Evolutionary conservation across 2,113 vertebrate genomes (phyloP), one percentile per base, ranked within the genome.

Genomic region (Psittacus erithacus): DNA sequence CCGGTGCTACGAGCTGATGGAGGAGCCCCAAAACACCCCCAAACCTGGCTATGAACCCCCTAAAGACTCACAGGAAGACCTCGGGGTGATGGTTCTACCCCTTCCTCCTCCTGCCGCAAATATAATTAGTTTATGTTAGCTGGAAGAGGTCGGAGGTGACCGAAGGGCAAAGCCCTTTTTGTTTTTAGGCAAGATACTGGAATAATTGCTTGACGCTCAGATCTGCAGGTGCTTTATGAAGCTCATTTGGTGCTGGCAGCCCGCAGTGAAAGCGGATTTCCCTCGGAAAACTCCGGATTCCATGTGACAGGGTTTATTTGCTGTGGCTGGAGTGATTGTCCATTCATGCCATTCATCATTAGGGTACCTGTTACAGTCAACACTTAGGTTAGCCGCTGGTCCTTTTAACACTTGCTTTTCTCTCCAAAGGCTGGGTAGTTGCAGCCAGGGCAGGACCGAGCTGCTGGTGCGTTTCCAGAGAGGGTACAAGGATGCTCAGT

Each of bases 81-180:
- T 91, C 4, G 17, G 65, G 59, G 39, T 43, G 35, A 24, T 65
- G 31, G 85, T 4, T 89, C 50, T 59, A 28, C 8, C 27, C 10
- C 93, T 86, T 87, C 89, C 86, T 92, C 79, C 93, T 94, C 95
- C 95, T 82, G 86, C 96, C 79, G 80, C 97, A 98, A 98, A 98
- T 97, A 98, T 99, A 99, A 99, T 99, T 99, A 99, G 99, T 99
- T 99, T 99, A 99, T 98, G 98, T 99, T 99, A 98, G 98, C 98
- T 98, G 98, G 96, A 98, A 98, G 98, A 99, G 99, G 99, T 99
- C 98, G 98, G 97, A 98, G 98, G 98, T 97, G 97, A 97, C 90
- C 78, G 90, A 97, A 98, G 99, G 98, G 98, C 98, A 98, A 96
- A 96, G 97, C 96, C 97, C 98, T 98, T 98, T 98, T 98, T 98